Evolutionary conservation across 2,113 vertebrate species (phyloP).

Genomic region (Cercopithecus mona): DNA sequence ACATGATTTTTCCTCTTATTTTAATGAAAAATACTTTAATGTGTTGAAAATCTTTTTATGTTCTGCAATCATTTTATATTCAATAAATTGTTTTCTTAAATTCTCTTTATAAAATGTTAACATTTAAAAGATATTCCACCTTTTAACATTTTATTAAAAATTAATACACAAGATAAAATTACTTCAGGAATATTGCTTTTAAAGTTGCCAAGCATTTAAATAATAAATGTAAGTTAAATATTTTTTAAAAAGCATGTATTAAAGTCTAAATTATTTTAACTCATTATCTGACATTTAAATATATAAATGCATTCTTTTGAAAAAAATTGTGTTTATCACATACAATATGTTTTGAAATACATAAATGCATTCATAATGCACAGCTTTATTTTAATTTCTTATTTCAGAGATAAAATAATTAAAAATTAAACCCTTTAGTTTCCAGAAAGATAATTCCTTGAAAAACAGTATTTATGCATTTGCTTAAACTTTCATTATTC

Average conservation of each 20-base stretch:
- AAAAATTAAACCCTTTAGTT: not conserved
- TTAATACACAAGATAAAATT: not conserved
- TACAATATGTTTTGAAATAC: not conserved
- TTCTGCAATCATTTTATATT: not conserved
- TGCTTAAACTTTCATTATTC: not conserved
- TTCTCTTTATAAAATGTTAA: not conserved
- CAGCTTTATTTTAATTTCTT: not conserved
- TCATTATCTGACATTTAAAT: conserved; percentile 26
- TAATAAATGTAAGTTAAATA: not conserved
- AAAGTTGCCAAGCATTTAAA: not conserved
- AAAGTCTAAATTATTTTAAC: not conserved
- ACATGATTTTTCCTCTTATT: conserved; percentile 30
- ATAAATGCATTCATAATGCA: not conserved
- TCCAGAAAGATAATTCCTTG: not conserved
- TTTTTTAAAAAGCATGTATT: not conserved
- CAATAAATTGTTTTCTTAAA: not conserved
- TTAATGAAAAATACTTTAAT: conserved; percentile 12
- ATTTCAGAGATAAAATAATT: conserved; percentile 36
- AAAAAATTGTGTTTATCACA: not conserved
- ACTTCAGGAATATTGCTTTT: not conserved
- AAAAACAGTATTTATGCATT: not conserved
- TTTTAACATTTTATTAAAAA: conserved; percentile 27
- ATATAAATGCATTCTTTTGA: not conserved
- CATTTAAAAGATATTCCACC: not conserved
- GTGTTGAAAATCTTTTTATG: not conserved